phyloP scores from a whole-genome alignment of 2,888 invertebrate species.

The Aelia acuminata region DNA sequence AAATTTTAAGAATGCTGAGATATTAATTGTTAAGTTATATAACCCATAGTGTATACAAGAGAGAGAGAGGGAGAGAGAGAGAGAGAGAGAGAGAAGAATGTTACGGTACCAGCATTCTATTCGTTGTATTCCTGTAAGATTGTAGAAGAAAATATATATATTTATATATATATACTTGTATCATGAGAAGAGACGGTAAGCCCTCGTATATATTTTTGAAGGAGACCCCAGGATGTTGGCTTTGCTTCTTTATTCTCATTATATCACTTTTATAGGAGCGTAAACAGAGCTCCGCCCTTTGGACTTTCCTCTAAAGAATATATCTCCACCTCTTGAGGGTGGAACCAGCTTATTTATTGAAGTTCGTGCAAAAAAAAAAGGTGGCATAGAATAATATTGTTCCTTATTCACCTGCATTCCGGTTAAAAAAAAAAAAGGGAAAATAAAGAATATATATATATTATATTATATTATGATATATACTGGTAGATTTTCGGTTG shows the following conservation, averaged over 20 bases:
- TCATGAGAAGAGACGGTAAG: neutral
- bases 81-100: neutral
- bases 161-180: neutral
- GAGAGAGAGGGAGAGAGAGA: neutral
- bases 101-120: neutral
- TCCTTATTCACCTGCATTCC: neutral
- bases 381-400: neutral
- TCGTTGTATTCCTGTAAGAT: neutral
- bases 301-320: neutral
- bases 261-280: slow-evolving; percentile 33
- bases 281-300: neutral
- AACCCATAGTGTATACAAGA: neutral
- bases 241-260: slow-evolving; percentile 17
- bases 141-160: neutral
- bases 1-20: too few species aligned
- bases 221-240: neutral
- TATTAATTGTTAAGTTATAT: neutral
- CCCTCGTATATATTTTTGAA: neutral
- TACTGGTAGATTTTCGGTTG: too few species aligned
- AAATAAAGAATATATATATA: too few species aligned
- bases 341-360: neutral
- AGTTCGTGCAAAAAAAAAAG: neutral
- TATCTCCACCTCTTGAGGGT: neutral
- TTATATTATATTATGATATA: too few species aligned
- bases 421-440: too few species aligned